These are phyloP conservation scores for Pristionchus maxplancki DNA, from an alignment of 2,888 invertebrate genomes.

Conservation along the genomic window DNA sequence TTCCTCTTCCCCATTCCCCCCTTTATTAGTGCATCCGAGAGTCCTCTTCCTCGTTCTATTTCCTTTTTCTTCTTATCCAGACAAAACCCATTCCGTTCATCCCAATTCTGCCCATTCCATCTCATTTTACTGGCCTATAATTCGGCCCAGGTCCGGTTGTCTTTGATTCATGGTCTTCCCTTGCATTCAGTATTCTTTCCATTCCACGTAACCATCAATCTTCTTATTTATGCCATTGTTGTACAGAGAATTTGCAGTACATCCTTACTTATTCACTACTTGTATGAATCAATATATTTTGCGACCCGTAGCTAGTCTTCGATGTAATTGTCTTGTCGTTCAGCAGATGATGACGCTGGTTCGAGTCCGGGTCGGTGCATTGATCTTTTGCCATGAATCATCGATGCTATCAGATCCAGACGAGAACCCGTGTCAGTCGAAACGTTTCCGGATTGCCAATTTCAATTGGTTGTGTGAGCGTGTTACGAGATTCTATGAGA, in stretches of 20 bases:
- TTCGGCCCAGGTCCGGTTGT: neutral
- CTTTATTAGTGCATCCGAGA: slow-evolving; percentile 54
- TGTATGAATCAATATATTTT: slow-evolving; percentile 21
- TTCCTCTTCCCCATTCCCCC: slow-evolving; percentile 54
- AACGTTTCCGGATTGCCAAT: slow-evolving; percentile 12
- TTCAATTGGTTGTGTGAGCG: neutral
- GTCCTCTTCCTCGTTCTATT: slow-evolving; percentile 55
- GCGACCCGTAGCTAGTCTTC: too few relatives aligned
- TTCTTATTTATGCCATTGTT: neutral
- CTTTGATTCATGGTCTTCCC: neutral
- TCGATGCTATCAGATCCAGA: neutral
- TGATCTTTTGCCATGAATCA: too few relatives aligned
- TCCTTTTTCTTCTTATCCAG: slow-evolving; percentile 50
- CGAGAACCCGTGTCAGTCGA: neutral
- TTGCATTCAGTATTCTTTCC: neutral
- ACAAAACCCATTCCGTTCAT: slow-evolving; percentile 8
- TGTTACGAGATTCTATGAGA: slow-evolving; percentile 37
- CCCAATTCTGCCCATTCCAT: neutral
- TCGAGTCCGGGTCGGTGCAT: too few relatives aligned
- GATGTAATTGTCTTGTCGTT: too few relatives aligned
- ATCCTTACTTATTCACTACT: neutral
- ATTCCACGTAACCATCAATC: neutral
- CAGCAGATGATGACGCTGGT: too few relatives aligned
- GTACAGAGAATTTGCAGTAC: neutral
- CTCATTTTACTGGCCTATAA: neutral